These are phyloP conservation scores for Dicentrarchus labrax DNA, from an alignment of 2,113 vertebrate species.

Conservation along the genomic window DNA sequence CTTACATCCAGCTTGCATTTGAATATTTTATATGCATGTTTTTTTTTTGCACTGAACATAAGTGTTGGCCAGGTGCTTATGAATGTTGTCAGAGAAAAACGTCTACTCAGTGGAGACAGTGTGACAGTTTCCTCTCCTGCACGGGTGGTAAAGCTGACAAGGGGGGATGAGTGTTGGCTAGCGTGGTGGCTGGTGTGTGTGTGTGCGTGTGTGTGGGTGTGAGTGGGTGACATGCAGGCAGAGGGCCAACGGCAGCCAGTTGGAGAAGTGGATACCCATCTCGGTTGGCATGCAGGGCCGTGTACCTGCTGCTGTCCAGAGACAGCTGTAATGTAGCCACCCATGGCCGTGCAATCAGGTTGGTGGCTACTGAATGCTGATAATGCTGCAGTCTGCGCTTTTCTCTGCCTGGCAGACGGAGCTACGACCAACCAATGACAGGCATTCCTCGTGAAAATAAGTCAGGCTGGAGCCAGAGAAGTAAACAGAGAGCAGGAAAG, in stretches of 20 bases:
- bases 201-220: constrained; percentile 37
- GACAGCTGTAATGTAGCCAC: constrained; percentile 93
- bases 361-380: constrained; percentile 86
- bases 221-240: constrained; percentile 86
- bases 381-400: constrained; percentile 73
- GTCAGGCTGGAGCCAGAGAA: constrained; percentile 15
- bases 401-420: constrained; percentile 71
- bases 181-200: constrained; percentile 48
- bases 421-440: constrained; percentile 77
- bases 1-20: constrained; percentile 35
- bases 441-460: constrained; percentile 53
- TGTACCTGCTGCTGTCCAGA: constrained; percentile 86
- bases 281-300: constrained; percentile 88
- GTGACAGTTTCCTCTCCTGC: constrained; percentile 71
- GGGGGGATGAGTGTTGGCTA: constrained; percentile 84
- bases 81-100: constrained; percentile 51
- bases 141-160: constrained; percentile 88
- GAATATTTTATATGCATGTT: constrained; percentile 38
- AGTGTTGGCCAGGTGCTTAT: constrained; percentile 68
- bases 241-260: constrained; percentile 87
- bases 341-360: constrained; percentile 91
- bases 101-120: constrained; percentile 43
- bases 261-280: constrained; percentile 81
- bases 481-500: constrained; percentile 40
- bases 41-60: constrained; percentile 51